phyloP scores from a whole-genome alignment of 2,888 invertebrate genomes.

The Conomelus anceps region DNA sequence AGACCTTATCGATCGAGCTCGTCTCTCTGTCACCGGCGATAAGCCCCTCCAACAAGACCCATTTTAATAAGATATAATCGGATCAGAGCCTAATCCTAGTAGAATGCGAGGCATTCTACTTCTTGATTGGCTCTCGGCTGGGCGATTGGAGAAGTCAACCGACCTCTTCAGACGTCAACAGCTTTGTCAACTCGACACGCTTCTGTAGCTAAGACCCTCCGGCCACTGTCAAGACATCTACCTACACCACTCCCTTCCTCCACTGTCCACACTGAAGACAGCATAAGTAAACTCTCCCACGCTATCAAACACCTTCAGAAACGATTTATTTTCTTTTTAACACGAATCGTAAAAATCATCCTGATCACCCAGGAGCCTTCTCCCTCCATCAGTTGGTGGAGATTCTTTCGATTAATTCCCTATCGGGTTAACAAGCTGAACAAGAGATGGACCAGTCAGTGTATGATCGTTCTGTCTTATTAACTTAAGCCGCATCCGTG shows the following conservation, averaged over 20 bases:
- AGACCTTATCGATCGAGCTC: background rate
- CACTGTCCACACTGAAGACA: background rate
- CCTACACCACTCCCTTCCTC: background rate
- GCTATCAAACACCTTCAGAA: background rate
- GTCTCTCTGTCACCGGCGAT: background rate
- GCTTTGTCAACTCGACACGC: slow-evolving; percentile 7
- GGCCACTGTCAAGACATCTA: background rate
- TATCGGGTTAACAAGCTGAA: background rate
- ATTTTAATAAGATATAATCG: slow-evolving; percentile 9
- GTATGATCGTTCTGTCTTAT: background rate
- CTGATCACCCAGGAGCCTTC: background rate
- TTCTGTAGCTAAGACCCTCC: slow-evolving; percentile 1
- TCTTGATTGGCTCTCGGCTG: slow-evolving; percentile 4
- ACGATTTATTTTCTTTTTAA: background rate
- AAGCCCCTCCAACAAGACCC: slow-evolving; percentile 5
- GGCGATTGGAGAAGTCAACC: background rate
- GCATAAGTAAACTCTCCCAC: background rate
- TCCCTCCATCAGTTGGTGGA: too few species aligned
- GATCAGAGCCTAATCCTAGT: background rate
- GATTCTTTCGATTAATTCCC: background rate
- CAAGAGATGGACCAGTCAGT: background rate
- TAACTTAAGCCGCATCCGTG: background rate
- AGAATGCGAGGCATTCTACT: background rate
- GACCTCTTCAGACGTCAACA: slow-evolving; percentile 5
- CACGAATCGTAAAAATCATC: background rate